phyloP scores from a whole-genome alignment of 35 echinoderm and acorn worm genomes.

The Antedon bifida region DNA sequence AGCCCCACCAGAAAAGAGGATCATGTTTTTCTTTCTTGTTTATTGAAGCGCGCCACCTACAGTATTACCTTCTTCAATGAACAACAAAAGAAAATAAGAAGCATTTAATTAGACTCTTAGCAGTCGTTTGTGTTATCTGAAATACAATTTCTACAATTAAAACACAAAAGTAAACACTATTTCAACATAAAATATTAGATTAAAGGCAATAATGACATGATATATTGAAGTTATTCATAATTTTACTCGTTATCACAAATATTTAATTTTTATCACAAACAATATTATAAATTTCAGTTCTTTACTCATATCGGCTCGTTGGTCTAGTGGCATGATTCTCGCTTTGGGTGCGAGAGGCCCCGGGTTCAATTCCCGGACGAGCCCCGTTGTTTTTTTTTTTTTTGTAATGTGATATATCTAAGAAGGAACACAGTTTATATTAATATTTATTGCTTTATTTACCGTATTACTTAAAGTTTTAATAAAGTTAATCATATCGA shows the following conservation, averaged over 20 bases:
- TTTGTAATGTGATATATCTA: too few relatives aligned
- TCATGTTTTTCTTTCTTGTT: background rate
- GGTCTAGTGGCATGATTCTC: constrained; percentile 24
- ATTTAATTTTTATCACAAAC: background rate
- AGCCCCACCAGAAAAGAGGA: background rate
- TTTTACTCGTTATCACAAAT: too few relatives aligned
- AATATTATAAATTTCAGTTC: background rate
- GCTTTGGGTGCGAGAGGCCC: constrained; percentile 21
- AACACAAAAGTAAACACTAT: too few relatives aligned
- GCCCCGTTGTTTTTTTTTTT: background rate
- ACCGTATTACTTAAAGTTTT: too few relatives aligned
- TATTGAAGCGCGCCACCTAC: background rate
- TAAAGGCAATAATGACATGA: too few relatives aligned
- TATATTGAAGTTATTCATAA: too few relatives aligned
- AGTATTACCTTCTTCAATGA: background rate
- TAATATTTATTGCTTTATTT: too few relatives aligned
- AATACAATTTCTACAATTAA: too few relatives aligned
- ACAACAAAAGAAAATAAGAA: background rate
- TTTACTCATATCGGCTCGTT: background rate
- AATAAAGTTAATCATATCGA: too few relatives aligned
- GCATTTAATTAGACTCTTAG: background rate
- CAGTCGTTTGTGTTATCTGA: background rate
- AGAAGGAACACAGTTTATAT: too few relatives aligned
- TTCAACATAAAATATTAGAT: too few relatives aligned
- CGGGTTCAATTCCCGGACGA: constrained; percentile 19